These are phyloP conservation scores for Engraulis encrasicolus DNA, from an alignment of 2,113 vertebrate species.

Conservation along the genomic window DNA sequence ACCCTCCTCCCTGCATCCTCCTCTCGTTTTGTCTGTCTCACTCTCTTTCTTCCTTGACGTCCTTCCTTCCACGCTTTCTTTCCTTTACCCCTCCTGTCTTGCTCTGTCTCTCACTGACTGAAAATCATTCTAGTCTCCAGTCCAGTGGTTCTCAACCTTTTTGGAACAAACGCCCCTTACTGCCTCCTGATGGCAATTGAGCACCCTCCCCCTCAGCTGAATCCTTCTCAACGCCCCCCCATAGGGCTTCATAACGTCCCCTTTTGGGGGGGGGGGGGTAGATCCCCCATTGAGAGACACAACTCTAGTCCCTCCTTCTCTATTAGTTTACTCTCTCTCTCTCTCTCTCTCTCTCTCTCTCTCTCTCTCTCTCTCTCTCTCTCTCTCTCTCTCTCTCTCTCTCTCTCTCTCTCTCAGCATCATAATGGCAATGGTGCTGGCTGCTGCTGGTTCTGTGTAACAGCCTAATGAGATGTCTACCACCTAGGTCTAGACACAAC, in stretches of 20 bases:
- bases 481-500: conserved; percentile 76
- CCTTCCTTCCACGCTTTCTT: not conserved
- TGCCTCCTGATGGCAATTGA: too few species aligned
- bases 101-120: not conserved
- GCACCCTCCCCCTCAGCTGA: too few species aligned
- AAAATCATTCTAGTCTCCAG: too few species aligned
- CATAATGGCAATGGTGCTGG: conserved; percentile 62
- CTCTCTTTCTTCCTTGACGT: not conserved
- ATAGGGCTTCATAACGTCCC: too few species aligned
- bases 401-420: conserved; percentile 50
- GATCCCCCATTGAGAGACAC: too few species aligned
- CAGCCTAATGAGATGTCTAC: conserved; percentile 81
- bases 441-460: conserved; percentile 61
- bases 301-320: too few species aligned
- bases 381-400: conserved; percentile 22
- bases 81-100: not conserved
- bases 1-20: not conserved
- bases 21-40: not conserved
- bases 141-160: too few species aligned
- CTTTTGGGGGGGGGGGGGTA: too few species aligned
- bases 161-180: too few species aligned
- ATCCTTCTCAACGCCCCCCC: too few species aligned
- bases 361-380: conserved; percentile 36
- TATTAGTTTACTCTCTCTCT: not conserved
- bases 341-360: conserved; percentile 26